These are phyloP conservation scores for Heterocephalus glaber DNA, from an alignment of 2,113 vertebrate genomes.

Conservation along the genomic window DNA sequence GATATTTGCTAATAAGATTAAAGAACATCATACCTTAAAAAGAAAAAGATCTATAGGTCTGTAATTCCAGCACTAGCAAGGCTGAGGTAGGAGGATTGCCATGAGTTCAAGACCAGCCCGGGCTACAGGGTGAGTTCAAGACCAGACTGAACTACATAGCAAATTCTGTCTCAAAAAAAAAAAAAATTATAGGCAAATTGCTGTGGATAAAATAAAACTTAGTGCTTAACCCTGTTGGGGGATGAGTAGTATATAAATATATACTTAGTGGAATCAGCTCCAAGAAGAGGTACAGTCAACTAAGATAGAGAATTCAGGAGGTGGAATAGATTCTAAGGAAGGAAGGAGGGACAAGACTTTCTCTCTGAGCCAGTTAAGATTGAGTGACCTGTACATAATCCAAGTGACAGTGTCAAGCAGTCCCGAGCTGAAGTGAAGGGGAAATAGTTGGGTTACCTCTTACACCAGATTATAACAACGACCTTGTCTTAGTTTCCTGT, in stretches of 20 bases:
- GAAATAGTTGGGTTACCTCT: neutral
- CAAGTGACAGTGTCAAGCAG: neutral
- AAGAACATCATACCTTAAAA: slow-evolving; percentile 21
- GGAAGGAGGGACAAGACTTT: neutral
- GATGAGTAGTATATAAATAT: neutral
- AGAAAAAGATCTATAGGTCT: neutral
- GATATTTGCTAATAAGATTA: neutral
- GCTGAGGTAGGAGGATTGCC: neutral
- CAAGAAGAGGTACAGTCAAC: neutral
- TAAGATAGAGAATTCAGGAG: neutral
- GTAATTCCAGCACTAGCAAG: neutral
- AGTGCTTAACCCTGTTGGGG: neutral
- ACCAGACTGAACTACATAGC: neutral
- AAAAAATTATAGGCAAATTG: neutral
- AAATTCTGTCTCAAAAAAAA: neutral
- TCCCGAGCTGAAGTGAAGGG: neutral
- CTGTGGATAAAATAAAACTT: neutral
- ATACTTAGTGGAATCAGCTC: neutral
- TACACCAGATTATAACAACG: neutral
- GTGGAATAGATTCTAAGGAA: neutral
- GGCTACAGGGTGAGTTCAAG: neutral
- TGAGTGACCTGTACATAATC: neutral
- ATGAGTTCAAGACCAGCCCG: neutral
- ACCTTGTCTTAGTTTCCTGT: neutral
- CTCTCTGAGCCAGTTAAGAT: neutral